Evolutionary conservation across 2,888 invertebrate species (phyloP).

Genomic region (Zygothrica quintamaculata): DNA sequence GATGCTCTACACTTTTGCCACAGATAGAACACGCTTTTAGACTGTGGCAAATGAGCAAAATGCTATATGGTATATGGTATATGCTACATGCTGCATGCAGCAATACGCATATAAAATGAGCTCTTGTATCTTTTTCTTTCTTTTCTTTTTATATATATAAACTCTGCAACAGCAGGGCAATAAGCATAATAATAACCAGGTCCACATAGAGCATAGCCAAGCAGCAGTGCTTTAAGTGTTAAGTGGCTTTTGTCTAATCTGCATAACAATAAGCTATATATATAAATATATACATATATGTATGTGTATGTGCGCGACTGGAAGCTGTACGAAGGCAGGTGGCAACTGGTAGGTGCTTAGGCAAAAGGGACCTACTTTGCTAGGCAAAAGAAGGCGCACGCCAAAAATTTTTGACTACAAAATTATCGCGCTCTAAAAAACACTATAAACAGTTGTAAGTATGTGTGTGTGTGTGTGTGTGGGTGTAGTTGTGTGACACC

Average conservation of each 20-base stretch:
- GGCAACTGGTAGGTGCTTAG: not conserved
- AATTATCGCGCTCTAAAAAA: slow-evolving; percentile 54
- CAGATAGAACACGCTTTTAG: too few relatives aligned
- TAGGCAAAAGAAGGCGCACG: slow-evolving; percentile 24
- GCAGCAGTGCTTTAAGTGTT: slow-evolving; percentile 40
- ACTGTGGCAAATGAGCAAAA: too few relatives aligned
- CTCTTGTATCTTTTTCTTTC: too few relatives aligned
- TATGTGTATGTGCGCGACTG: too few relatives aligned
- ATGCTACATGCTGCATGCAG: too few relatives aligned
- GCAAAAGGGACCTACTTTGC: not conserved
- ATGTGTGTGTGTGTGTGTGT: slow-evolving; percentile 5
- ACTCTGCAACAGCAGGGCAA: slow-evolving; percentile 34
- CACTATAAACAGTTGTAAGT: slow-evolving; percentile 24
- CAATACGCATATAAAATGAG: slow-evolving; percentile 50
- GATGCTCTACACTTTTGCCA: too few relatives aligned
- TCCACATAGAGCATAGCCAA: slow-evolving; percentile 24
- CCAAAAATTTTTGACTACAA: slow-evolving; percentile 38
- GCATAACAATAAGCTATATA: slow-evolving; percentile 67
- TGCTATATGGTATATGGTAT: too few relatives aligned
- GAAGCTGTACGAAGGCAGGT: too few relatives aligned
- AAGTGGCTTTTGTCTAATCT: slow-evolving; percentile 71
- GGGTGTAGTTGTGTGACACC: too few relatives aligned
- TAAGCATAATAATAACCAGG: slow-evolving; percentile 70
- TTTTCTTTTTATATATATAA: not conserved
- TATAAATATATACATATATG: not conserved